phyloP scores from a whole-genome alignment of 2,888 invertebrate genomes.

The Drosophila helvetica region DNA sequence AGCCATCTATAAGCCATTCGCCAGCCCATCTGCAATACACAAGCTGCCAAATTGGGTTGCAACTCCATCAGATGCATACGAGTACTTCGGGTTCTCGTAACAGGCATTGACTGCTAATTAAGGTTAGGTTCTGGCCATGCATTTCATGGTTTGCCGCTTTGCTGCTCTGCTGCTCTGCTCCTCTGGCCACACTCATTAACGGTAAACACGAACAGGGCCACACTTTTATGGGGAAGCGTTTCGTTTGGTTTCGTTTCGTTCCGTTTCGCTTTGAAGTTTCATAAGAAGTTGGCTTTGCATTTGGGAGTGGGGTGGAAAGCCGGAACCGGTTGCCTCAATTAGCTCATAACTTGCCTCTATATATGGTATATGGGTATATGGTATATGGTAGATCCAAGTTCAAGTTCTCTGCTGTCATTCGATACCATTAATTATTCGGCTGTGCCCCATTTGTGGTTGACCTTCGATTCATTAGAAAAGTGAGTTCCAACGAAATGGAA shows the following conservation, averaged over 20 bases:
- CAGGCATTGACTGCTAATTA: conserved; percentile 34
- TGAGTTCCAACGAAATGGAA: conserved; percentile 44
- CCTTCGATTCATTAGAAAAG: conserved; percentile 58
- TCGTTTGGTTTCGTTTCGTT: conserved; percentile 4
- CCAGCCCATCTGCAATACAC: background rate
- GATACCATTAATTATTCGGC: conserved; percentile 51
- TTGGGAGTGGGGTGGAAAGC: conserved; percentile 27
- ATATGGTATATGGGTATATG: background rate
- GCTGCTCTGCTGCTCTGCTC: too few species aligned
- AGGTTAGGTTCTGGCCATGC: conserved; percentile 27
- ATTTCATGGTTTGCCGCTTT: conserved; percentile 13
- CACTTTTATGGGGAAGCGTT: conserved; percentile 31
- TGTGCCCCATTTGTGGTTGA: conserved; percentile 60
- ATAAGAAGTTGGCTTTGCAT: conserved; percentile 34
- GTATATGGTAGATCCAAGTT: conserved; percentile 9
- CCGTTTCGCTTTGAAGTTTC: conserved; percentile 53
- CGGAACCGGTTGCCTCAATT: conserved; percentile 45
- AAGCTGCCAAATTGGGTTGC: conserved; percentile 20
- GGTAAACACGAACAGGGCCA: conserved; percentile 28
- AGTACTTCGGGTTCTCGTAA: conserved; percentile 9
- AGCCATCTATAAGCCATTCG: background rate
- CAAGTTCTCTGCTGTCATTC: conserved; percentile 56
- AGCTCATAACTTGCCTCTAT: conserved; percentile 24
- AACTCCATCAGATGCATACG: background rate
- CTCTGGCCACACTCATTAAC: conserved; percentile 23